Evolutionary conservation across 1,140 invertebrate genomes (phyloP), one percentile per base, ranked within the genome.

Genomic region (Drosophila grimshawi): DNA sequence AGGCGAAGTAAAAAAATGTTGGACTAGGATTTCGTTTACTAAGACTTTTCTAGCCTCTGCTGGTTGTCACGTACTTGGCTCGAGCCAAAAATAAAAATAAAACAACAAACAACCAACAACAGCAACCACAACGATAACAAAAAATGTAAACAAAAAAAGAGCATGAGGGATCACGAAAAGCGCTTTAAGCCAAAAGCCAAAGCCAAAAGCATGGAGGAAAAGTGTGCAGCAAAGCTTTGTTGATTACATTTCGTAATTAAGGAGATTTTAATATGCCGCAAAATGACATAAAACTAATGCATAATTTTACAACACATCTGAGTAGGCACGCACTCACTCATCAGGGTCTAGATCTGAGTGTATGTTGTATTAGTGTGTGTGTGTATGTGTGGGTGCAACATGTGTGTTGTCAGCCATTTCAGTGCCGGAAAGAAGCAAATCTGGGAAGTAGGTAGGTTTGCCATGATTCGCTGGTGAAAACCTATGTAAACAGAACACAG

Each of bases 241-340:
- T 86, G 78, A 86, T 81, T 86, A 81, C 82, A 68, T 86, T 86
- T 86, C 78, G 82, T 83, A 80, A 88, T 88, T 88, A 83, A 78
- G 80, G 69, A 69, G 52, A 88, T 89, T 88, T 88, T 88, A 88
- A 88, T 88, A 88, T 88, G 85, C 73, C 80, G 53, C 83, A 83
- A 75, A 89, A 88, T 83, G 80, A 68, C 81, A 85, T 82, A 80
- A 88, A 88, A 89, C 83, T 88, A 88, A 88, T 88, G 83, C 80
- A 77, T 88, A 83, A 83, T 88, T 88, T 83, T 83, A 88, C 83
- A 83, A 78, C 80, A 80, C 80, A 86, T 86, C 73, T 83, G 83
- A 83, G 83, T 83, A 83, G 74, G 80, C 83, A 83, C 72, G 72
- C 72, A 71, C 67, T 64, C 67, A 64, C 35, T 71, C 67, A 71